Base-by-base conservation (phyloP, 2,797 vertebrate species). In the Anableps anableps region DNA sequence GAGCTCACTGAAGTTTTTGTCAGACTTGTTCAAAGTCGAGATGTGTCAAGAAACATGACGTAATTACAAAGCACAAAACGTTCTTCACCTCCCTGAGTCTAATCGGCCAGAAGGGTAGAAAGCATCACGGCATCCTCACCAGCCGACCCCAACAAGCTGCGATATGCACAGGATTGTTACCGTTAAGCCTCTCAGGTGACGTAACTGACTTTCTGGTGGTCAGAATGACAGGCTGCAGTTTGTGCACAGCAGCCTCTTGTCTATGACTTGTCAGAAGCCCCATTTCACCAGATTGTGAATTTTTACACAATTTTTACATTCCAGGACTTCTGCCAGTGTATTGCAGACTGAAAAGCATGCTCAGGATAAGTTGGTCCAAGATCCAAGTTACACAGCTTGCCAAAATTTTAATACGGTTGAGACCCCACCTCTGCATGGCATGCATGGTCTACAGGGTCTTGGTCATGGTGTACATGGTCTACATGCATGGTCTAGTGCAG, bases 141-240 rank as follows among this genome's bases (percentile, higher is more conserved):
- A 78, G 86, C 75, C 2, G 60, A 77, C 85, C 60, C 72, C 38
- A 86, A 78, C 76, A 50, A 78, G 72, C 73, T 36, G 78, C 17
- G 0, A 48, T 76, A 72, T 48, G 36, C 71, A 41, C 29, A n/a
- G 75, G 71, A 38, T 10, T 75, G 80, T 84, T 86, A 60, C 58
- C 2, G 72, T 7, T 66, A 74, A 47, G 80, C 43, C 81, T 84
- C 79, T 86, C 83, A 87, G 85, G 83, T 88, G 88, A 91, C 78
- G 90, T 83, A 85, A 85, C 78, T 19, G 81, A 78, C 81, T 84
- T 80, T 83, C 81, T 88, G 86, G 58, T 88, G 83, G 81, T 86
- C 83, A 78, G 85, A 83, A 80, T 88, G 85, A 85, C 79, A 75
- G 51, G 43, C 75, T 60, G 75, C 75, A 73, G 85, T 85, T 80